A percentile compares a stretch with the other conserved stretches of the same genome.
Evolutionary conservation across 2,888 invertebrate species (phyloP).

Genomic region (Hirtodrosophila confusa): DNA sequence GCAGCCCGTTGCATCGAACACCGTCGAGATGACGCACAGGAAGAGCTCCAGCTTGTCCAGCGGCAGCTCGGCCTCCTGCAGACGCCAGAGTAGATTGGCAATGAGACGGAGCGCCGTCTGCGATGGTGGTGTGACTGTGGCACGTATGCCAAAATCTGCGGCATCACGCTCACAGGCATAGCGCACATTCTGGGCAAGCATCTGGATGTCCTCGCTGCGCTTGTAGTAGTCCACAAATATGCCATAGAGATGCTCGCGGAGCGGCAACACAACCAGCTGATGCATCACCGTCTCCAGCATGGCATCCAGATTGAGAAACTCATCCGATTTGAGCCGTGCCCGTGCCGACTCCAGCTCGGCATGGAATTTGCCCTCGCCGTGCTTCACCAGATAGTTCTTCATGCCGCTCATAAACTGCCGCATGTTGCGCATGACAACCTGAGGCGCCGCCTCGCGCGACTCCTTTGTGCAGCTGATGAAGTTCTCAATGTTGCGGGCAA

Average conservation of each 20-base stretch:
- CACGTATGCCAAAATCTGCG: constrained; percentile 84
- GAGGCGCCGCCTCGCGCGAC: constrained; percentile 94
- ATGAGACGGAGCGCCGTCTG: constrained; percentile 90
- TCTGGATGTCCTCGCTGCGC: constrained; percentile 88
- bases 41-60: constrained; percentile 96
- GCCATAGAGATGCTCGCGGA: constrained; percentile 92
- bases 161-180: constrained; percentile 83
- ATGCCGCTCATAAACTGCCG: constrained; percentile 99
- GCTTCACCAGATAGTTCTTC: constrained; percentile 98
- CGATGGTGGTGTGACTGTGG: constrained; percentile 91
- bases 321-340: constrained; percentile 91
- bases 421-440: constrained; percentile 94
- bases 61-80: constrained; percentile 96
- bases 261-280: constrained; percentile 93
- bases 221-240: constrained; percentile 95
- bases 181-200: constrained; percentile 86
- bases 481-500: constrained; percentile 96
- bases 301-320: constrained; percentile 97
- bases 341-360: constrained; percentile 90
- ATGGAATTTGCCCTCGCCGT: constrained; percentile 96
- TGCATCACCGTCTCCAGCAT: constrained; percentile 98
- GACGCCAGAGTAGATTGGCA: constrained; percentile 90
- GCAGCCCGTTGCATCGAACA: constrained; percentile 89
- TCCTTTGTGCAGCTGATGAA: constrained; percentile 97
- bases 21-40: constrained; percentile 93